These are phyloP conservation scores for Harpagoxenus sublaevis DNA, from an alignment of 2,888 invertebrate genomes.

Conservation along the genomic window DNA sequence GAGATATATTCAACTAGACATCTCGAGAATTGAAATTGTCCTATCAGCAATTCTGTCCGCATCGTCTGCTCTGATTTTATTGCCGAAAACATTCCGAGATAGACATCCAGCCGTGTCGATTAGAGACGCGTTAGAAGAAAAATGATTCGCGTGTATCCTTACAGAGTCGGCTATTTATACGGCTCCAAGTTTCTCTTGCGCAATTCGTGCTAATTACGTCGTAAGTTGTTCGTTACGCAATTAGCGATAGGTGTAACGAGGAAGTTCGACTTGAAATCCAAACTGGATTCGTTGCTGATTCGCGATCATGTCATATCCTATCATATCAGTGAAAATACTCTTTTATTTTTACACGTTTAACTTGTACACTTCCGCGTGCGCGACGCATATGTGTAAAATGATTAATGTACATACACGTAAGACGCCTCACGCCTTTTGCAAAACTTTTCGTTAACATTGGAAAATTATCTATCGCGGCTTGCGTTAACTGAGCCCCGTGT, in stretches of 20 bases:
- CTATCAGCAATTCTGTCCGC: not conserved
- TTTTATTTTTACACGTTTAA: not conserved
- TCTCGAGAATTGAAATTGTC: not conserved
- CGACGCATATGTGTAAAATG: not conserved
- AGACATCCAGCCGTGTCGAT: too few relatives aligned
- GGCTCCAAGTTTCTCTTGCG: slow-evolving; percentile 19
- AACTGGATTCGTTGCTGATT: slow-evolving; percentile 15
- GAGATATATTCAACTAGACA: not conserved
- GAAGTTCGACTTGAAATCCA: not conserved
- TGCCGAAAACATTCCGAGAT: not conserved
- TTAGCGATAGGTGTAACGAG: slow-evolving; percentile 7
- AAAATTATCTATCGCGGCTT: not conserved
- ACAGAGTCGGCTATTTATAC: slow-evolving; percentile 8
- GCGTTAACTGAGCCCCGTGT: not conserved
- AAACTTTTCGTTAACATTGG: not conserved
- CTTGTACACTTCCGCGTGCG: not conserved
- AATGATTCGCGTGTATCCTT: not conserved
- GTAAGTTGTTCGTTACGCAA: slow-evolving; percentile 47
- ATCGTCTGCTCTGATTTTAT: not conserved
- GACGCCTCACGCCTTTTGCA: not conserved
- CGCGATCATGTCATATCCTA: not conserved
- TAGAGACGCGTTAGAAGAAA: not conserved
- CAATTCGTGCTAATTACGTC: slow-evolving; percentile 28
- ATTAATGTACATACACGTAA: not conserved
- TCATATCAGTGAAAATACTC: not conserved